These are phyloP conservation scores for Stenchaetothrips biformis DNA, from an alignment of 2,888 invertebrate species.

Conservation along the genomic window DNA sequence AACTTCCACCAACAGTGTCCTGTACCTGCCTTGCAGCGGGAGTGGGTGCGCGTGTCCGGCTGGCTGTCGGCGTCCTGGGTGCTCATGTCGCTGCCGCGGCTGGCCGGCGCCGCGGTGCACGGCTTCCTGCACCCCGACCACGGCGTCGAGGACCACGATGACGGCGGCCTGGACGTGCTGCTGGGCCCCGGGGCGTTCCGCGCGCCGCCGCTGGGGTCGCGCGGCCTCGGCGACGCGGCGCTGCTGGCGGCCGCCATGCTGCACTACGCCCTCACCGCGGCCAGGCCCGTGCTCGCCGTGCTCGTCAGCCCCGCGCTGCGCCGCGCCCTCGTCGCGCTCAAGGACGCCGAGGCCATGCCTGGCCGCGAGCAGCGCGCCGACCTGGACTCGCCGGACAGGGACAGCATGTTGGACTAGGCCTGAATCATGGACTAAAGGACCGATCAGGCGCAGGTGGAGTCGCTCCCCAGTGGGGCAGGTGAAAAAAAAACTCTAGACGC, in stretches of 20 bases:
- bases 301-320: not conserved
- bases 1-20: no score
- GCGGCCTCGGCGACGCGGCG: not conserved
- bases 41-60: not conserved
- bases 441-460: no score
- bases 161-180: not conserved
- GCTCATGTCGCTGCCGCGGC: not conserved
- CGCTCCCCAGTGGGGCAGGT: no score
- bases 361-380: not conserved
- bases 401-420: no score
- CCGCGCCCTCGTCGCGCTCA: not conserved
- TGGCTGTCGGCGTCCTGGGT: not conserved
- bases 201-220: not conserved
- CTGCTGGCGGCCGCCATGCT: not conserved
- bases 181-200: not conserved
- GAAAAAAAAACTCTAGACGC: no score
- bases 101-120: not conserved
- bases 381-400: no score
- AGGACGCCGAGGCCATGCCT: not conserved
- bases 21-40: not conserved
- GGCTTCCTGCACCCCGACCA: not conserved
- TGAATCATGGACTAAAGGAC: no score
- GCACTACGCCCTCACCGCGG: constrained; percentile 6
- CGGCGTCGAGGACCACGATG: not conserved
- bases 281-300: constrained; percentile 7